Conservation (phyloP, 2,113 vertebrate species). For the Tetrao urogallus region DNA sequence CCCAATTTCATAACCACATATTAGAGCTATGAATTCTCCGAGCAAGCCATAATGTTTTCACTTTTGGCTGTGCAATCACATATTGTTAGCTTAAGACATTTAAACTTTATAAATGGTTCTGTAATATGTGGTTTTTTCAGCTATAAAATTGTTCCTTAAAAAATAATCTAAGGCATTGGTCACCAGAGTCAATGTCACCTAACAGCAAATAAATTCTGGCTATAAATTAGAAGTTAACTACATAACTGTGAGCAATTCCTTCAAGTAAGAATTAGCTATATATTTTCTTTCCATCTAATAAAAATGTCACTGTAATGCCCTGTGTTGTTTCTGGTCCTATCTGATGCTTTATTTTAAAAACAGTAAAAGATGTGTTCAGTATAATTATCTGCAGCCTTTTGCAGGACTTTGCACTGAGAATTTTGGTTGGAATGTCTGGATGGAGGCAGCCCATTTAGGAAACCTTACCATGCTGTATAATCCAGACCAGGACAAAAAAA, state of each 20-base stretch:
- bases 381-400: background rate
- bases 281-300: slow-evolving; percentile 34
- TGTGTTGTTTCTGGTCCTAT: background rate
- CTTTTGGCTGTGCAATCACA: slow-evolving; percentile 67
- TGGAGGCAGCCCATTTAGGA: background rate
- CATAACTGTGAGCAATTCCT: slow-evolving; percentile 19
- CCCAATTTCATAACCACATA: slow-evolving; percentile 63
- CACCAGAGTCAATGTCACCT: slow-evolving; percentile 23
- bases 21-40: slow-evolving; percentile 61
- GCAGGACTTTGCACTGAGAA: background rate
- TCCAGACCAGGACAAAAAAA: background rate
- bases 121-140: slow-evolving; percentile 53
- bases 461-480: background rate
- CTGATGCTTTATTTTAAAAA: slow-evolving; percentile 12
- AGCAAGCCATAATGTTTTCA: slow-evolving; percentile 66
- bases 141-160: slow-evolving; percentile 60
- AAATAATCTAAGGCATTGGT: slow-evolving; percentile 59
- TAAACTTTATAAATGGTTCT: slow-evolving; percentile 61
- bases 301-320: slow-evolving; percentile 34
- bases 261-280: slow-evolving; percentile 8
- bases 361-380: background rate
- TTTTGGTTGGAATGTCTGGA: background rate
- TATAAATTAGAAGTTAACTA: slow-evolving; percentile 58
- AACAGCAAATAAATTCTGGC: slow-evolving; percentile 63
- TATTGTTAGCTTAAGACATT: slow-evolving; percentile 62